phyloP scores from a whole-genome alignment of 2,888 invertebrate genomes.

The Helleia helle region DNA sequence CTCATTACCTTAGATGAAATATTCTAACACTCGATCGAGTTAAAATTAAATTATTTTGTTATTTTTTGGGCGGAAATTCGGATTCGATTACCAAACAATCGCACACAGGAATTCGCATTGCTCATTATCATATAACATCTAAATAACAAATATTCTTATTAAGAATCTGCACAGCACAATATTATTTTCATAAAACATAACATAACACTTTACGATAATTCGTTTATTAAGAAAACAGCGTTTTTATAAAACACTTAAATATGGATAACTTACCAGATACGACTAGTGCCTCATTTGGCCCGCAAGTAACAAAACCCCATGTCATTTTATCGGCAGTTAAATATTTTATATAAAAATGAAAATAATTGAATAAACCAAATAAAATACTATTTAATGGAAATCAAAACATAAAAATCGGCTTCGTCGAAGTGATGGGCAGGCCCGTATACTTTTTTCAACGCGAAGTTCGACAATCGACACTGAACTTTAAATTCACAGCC shows the following conservation, averaged over 20 bases:
- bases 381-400: slow-evolving; percentile 26
- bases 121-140: background rate
- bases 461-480: background rate
- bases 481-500: background rate
- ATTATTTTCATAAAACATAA: no score
- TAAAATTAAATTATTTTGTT: no score
- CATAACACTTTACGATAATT: background rate
- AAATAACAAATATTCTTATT: background rate
- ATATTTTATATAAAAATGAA: slow-evolving; percentile 19
- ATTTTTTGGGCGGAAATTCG: no score
- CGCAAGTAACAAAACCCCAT: slow-evolving; percentile 95
- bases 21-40: no score
- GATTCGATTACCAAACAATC: background rate
- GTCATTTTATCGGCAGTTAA: slow-evolving; percentile 64
- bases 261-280: slow-evolving; percentile 83
- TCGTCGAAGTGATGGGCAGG: slow-evolving; percentile 14
- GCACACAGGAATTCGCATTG: background rate
- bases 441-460: background rate
- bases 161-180: background rate
- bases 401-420: slow-evolving; percentile 44
- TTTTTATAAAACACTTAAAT: background rate
- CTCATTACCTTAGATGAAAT: no score
- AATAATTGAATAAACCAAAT: slow-evolving; percentile 35
- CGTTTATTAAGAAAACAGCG: background rate
- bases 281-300: slow-evolving; percentile 94